Evolutionary conservation across 2,113 vertebrate genomes (phyloP).

Genomic region (Cyrtonyx montezumae): DNA sequence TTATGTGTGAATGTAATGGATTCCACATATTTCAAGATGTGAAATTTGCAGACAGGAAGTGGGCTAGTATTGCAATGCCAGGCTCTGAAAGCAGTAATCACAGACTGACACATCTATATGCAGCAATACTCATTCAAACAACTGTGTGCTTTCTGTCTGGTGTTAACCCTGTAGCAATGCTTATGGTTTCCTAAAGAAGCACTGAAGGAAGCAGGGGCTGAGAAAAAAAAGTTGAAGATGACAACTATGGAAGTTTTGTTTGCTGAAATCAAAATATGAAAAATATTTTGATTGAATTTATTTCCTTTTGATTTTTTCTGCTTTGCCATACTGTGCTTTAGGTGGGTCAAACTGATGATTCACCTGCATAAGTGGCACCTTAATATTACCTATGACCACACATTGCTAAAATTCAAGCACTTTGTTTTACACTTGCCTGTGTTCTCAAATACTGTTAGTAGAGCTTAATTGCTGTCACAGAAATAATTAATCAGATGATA

Average conservation of each 20-base stretch:
- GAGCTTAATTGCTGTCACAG: neutral
- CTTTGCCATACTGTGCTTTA: neutral
- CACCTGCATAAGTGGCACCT: neutral
- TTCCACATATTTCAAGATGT: neutral
- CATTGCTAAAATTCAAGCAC: neutral
- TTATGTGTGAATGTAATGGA: neutral
- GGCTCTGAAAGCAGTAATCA: neutral
- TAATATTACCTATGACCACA: neutral
- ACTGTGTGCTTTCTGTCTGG: neutral
- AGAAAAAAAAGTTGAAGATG: neutral
- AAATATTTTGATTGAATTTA: neutral
- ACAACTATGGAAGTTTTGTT: neutral
- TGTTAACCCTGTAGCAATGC: neutral
- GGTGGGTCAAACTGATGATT: neutral
- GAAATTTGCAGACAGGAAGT: neutral
- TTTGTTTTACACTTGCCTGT: neutral
- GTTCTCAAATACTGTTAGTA: constrained; percentile 5
- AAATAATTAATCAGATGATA: neutral
- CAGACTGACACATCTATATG: neutral
- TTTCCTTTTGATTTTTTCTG: neutral
- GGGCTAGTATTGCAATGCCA: neutral
- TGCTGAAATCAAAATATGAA: neutral
- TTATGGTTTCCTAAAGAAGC: neutral
- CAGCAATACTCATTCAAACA: neutral
- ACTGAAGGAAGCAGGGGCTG: no score